phyloP scores from a whole-genome alignment of 2,113 vertebrate species.

The Phylloscopus trochiloides region DNA sequence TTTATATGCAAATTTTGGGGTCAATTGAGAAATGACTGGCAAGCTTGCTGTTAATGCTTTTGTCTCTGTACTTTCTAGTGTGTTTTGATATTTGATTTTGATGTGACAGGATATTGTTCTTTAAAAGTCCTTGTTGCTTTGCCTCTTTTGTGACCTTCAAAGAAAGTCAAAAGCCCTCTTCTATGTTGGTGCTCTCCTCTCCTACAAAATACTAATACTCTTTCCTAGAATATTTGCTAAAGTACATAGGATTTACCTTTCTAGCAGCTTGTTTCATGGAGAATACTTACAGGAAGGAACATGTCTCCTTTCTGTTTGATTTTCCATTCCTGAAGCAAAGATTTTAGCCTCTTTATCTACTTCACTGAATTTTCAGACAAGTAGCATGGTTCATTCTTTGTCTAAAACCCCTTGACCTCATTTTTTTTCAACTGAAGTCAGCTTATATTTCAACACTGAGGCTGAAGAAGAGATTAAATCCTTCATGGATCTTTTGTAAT shows the following conservation, averaged over 20 bases:
- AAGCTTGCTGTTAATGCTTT: background rate
- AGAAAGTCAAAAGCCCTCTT: background rate
- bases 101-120: background rate
- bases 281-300: background rate
- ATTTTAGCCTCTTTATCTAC: background rate
- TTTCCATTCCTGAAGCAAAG: background rate
- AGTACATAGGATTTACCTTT: background rate
- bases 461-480: background rate
- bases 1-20: background rate
- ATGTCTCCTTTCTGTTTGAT: background rate
- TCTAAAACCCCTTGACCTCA: background rate
- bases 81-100: background rate
- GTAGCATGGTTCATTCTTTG: background rate
- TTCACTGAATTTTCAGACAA: background rate
- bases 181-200: background rate
- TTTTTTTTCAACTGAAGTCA: background rate
- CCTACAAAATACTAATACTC: background rate
- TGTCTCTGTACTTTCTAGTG: background rate
- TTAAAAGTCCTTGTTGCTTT: background rate
- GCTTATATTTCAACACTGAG: background rate
- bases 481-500: background rate
- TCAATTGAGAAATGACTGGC: background rate
- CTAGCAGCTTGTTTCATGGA: background rate
- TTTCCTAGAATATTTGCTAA: background rate
- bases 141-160: background rate